Evolutionary conservation across 2,113 vertebrate species (phyloP), one percentile per base, ranked within the genome.

Genomic region (Peromyscus maniculatus): DNA sequence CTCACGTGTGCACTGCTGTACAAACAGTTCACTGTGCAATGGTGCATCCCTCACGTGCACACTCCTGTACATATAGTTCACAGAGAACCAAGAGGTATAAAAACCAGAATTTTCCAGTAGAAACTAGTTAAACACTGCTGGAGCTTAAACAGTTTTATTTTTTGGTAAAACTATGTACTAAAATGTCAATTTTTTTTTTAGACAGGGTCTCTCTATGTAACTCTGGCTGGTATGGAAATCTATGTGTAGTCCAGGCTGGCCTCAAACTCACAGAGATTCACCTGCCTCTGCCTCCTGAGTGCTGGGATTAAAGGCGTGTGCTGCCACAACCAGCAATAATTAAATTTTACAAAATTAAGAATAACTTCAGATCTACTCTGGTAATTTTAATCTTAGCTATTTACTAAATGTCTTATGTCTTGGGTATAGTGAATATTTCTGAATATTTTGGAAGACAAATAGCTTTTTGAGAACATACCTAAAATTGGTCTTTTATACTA

Each of bases 361-460:
- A 49, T 31, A 31, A 78, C 75, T 52, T 78, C 46, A 78, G 26
- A 28, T 31, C 2, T 78, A 49, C 46, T 31, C 31, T 31, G 82
- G 69, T 91, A 82, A 78, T 75, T 94, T 80, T 24, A 95, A 93
- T 59, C 69, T 80, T 93, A 92, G 36, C 69, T 80, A 83, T 46
- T 77, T 91, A 93, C 24, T 91, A 79, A 88, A 22, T 77, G 93
- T 95, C 75, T 89, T 89, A 1, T 72, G 55, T 52, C 91, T 93
- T 49, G 28, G 31, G 74, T 78, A 57, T n/a, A 96, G 89, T 59
- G 8, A n/a, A 64, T 86, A 36, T 74, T 75, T 94, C 66, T 84
- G 28, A 93, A 67, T 95, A 80, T 59, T 94, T 91, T 82, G 17
- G 57, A 93, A 91, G 43, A 78, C 91, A 91, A 94, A 67, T 15